phyloP scores from a whole-genome alignment of 2,797 vertebrate genomes.

The Limosa lapponica region DNA sequence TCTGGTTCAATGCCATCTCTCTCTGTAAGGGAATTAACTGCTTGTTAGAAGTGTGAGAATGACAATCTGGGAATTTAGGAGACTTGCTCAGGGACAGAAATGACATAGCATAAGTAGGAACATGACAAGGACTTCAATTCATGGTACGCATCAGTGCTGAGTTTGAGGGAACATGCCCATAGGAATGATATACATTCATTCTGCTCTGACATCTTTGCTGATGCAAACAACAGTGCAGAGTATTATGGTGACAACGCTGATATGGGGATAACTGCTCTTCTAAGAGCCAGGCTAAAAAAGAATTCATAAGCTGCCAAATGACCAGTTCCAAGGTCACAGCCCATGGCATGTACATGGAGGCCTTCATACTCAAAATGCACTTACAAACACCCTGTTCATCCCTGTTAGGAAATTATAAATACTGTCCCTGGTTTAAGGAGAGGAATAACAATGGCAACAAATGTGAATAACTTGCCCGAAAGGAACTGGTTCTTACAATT shows the following conservation, averaged over 20 bases:
- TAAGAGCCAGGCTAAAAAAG: not conserved
- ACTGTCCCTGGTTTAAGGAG: not conserved
- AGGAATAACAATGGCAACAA: not conserved
- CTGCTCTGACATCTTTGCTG: not conserved
- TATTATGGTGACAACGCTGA: not conserved
- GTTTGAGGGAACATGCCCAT: not conserved
- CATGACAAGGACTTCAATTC: conserved; percentile 3
- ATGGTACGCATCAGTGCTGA: not conserved
- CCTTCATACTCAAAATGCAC: not conserved
- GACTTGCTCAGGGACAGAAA: not conserved
- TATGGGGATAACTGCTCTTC: not conserved
- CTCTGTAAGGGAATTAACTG: not conserved
- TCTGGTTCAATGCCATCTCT: not conserved
- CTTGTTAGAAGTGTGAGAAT: not conserved
- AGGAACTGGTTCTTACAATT: not conserved
- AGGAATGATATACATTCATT: not conserved
- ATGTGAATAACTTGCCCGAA: not conserved
- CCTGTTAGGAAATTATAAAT: not conserved
- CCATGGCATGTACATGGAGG: not conserved
- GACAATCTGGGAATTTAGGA: not conserved
- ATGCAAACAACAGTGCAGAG: not conserved
- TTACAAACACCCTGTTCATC: not conserved
- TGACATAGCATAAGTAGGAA: not conserved
- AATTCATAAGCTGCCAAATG: not conserved
- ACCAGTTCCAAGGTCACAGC: not conserved